phyloP scores from a whole-genome alignment of 2,888 invertebrate genomes.

The Palloptera scutellata region DNA sequence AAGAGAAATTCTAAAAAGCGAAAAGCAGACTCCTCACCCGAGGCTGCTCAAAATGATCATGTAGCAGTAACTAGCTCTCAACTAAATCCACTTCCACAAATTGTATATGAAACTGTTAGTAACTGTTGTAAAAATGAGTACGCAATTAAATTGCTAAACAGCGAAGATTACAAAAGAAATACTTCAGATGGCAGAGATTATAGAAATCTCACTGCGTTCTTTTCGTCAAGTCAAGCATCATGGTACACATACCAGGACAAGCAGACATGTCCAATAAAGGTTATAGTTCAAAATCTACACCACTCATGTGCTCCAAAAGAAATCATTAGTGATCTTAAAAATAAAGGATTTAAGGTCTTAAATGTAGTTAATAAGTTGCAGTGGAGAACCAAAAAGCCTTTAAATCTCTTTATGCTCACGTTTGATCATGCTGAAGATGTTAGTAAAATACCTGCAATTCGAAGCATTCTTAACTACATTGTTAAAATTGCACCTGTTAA shows the following conservation, averaged over 20 bases:
- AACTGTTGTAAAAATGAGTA: no score
- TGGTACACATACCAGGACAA: conserved; percentile 24
- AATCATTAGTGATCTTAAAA: conserved; percentile 23
- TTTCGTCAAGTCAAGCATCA: neutral
- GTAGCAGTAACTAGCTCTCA: no score
- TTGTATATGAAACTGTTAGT: no score
- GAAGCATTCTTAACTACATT: no score
- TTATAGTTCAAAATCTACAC: conserved; percentile 22
- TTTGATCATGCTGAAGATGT: conserved; percentile 20
- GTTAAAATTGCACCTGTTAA: conserved; percentile 23
- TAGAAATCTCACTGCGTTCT: conserved; percentile 10
- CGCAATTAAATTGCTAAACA: no score
- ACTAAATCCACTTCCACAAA: no score
- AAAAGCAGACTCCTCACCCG: no score
- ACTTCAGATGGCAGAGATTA: neutral
- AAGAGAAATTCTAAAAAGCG: no score
- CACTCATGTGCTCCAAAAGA: conserved; percentile 13
- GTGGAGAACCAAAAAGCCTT: no score
- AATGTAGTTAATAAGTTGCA: conserved; percentile 15
- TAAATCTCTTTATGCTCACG: no score
- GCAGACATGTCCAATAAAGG: conserved; percentile 20
- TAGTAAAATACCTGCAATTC: no score
- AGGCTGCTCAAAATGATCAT: no score
- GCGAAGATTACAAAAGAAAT: conserved; percentile 16
- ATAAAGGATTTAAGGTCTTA: conserved; percentile 11